A percentile compares a stretch with the other conserved stretches of the same genome.
Conservation (phyloP, 2,797 vertebrate species). For the Xenentodon cancila region DNA sequence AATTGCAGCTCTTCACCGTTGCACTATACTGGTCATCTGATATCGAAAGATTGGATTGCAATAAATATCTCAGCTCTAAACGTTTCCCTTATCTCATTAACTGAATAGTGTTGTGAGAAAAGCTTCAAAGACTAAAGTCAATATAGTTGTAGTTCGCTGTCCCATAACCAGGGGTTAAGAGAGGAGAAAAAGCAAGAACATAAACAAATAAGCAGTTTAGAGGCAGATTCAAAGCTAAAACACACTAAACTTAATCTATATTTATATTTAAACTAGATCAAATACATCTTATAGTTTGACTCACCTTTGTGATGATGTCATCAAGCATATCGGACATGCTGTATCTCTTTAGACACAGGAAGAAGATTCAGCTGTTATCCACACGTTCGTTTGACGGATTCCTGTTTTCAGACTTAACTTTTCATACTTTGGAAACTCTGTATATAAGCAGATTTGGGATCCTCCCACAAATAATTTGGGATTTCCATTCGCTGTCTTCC, state of each 20-base stretch:
- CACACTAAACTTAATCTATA: not conserved
- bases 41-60: not conserved
- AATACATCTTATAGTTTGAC: conserved; percentile 17
- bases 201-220: not conserved
- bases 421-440: not conserved
- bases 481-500: conserved; percentile 68
- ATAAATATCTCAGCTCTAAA: conserved; percentile 17
- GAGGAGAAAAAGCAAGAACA: conserved; percentile 9
- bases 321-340: conserved; percentile 84
- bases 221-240: not conserved
- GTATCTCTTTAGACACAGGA: conserved; percentile 54
- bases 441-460: conserved; percentile 1
- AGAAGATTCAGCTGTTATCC: conserved; percentile 48
- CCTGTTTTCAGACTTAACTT: conserved; percentile 40
- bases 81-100: conserved; percentile 18
- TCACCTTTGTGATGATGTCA: conserved; percentile 76
- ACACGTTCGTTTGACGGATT: conserved; percentile 26
- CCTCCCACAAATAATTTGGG: conserved; percentile 25
- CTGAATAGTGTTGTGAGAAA: conserved; percentile 7
- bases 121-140: not conserved
- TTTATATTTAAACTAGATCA: not conserved
- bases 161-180: not conserved
- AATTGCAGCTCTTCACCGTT: too few relatives aligned
- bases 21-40: not conserved
- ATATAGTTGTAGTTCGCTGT: not conserved